Base-by-base conservation (phyloP, 1,140 invertebrate genomes). In the Trichoplusia ni region DNA sequence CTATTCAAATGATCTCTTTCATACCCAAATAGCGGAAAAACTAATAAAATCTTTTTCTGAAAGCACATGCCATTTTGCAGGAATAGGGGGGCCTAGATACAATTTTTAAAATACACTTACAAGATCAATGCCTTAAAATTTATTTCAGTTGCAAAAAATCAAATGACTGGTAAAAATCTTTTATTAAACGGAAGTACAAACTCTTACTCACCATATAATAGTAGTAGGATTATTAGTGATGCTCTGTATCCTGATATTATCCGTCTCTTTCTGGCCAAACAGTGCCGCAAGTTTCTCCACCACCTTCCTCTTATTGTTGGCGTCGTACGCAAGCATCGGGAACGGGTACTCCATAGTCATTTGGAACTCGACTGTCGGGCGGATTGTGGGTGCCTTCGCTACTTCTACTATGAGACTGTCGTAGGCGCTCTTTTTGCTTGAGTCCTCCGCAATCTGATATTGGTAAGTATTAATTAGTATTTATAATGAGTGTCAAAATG, bases 321-420 rank as follows among this genome's bases (percentile, higher is more conserved):
- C 93, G 58, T 94, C 95, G 46, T 93, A 90, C 2, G 92, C 92
- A 59, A 98, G 96, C 1, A 92, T 86, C 2, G 95, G 92, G 79
- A 94, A 96, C 0, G 94, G 92, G 14, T 93, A 93, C 49, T 95
- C 94, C 67, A 98, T 81, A 1, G 93, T 95, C 91, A 98, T 95
- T 44, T 94, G 94, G 76, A 97, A 97, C 74, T 81, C 93, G 91
- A 84, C 95, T 83, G 75, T 92, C 73, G 83, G 75, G 79, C 91
- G 71, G 84, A 92, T 90, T 42, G 90, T 78, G 49, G 93, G 84
- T 4, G 93, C 84, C 27, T 91, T 88, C 29, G 92, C 84, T 0
- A 97, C 95, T 51, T 94, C 93, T 0, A 98, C 95, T 31, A 96
- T 93, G 2, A 98, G 86, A 40, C 95, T 95, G 88, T 97, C 96